Evolutionary conservation across 2,888 invertebrate genomes (phyloP).

Genomic region (Pammene fasciana): DNA sequence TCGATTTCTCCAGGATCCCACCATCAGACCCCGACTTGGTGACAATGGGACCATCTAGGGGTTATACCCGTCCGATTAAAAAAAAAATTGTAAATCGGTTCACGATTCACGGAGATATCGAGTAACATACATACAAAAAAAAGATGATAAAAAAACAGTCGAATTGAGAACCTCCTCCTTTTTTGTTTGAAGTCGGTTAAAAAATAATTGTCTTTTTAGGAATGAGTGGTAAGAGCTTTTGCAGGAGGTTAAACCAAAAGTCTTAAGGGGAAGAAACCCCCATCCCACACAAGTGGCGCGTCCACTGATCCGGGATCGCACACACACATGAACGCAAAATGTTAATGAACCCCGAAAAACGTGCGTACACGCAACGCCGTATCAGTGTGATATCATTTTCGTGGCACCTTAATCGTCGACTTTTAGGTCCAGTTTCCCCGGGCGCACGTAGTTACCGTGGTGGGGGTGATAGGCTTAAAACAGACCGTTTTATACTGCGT

Average conservation of each 20-base stretch:
- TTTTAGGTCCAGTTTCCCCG: conserved; percentile 78
- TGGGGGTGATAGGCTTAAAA: conserved; percentile 81
- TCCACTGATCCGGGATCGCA: conserved; percentile 54
- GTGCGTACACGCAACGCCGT: conserved; percentile 66
- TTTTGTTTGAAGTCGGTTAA: too few species aligned
- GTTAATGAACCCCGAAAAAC: conserved; percentile 65
- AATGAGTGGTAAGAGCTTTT: neutral
- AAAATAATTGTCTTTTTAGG: too few species aligned
- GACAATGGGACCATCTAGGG: too few species aligned
- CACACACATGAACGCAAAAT: conserved; percentile 47
- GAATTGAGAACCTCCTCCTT: too few species aligned
- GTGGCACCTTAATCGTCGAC: conserved; percentile 71
- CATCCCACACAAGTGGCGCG: conserved; percentile 51
- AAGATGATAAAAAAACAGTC: too few species aligned
- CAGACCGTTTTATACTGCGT: conserved; percentile 69
- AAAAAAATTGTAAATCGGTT: too few species aligned
- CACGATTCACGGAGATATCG: too few species aligned
- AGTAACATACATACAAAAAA: too few species aligned
- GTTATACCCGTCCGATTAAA: too few species aligned
- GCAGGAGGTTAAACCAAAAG: neutral
- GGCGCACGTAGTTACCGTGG: conserved; percentile 55
- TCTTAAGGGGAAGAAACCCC: conserved; percentile 40
- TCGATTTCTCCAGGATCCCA: too few species aligned
- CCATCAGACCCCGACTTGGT: too few species aligned
- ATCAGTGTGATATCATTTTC: conserved; percentile 73